Conservation (phyloP, 2,797 vertebrate genomes). For the Valencia hispanica region DNA sequence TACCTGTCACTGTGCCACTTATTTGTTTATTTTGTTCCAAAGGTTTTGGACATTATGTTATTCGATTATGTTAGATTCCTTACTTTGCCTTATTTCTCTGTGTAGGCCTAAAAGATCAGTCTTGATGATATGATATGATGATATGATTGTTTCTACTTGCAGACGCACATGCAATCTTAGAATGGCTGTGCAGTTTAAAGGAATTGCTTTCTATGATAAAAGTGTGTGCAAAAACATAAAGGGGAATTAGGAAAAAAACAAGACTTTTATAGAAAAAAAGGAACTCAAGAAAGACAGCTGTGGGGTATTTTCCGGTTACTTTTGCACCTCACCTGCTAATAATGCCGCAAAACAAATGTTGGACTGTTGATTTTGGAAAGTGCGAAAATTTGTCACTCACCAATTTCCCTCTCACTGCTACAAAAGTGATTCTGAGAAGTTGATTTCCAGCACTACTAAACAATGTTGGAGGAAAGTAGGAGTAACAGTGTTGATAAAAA, state of each 20-base stretch:
- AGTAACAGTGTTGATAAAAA: no score
- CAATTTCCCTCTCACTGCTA: not conserved
- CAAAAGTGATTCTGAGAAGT: not conserved
- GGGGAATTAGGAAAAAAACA: not conserved
- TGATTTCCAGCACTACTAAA: not conserved
- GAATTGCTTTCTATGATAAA: not conserved
- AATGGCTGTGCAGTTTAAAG: not conserved
- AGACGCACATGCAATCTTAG: not conserved
- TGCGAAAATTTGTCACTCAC: not conserved
- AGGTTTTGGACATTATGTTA: slow-evolving; percentile 5
- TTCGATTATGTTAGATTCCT: not conserved
- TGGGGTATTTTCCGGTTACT: not conserved
- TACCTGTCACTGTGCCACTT: slow-evolving; percentile 25
- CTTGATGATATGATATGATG: not conserved
- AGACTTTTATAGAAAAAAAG: not conserved
- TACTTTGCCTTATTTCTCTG: slow-evolving; percentile 37
- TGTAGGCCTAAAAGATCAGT: slow-evolving; percentile 36
- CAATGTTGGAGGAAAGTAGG: no score
- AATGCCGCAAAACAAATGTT: not conserved
- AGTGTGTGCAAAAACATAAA: not conserved
- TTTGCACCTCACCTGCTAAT: not conserved
- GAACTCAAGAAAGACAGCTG: not conserved
- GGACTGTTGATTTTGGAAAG: not conserved
- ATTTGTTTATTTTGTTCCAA: not conserved
- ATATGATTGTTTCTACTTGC: not conserved